These are phyloP conservation scores for Zaprionus taronus DNA, from an alignment of 1,140 invertebrate species.

Conservation along the genomic window DNA sequence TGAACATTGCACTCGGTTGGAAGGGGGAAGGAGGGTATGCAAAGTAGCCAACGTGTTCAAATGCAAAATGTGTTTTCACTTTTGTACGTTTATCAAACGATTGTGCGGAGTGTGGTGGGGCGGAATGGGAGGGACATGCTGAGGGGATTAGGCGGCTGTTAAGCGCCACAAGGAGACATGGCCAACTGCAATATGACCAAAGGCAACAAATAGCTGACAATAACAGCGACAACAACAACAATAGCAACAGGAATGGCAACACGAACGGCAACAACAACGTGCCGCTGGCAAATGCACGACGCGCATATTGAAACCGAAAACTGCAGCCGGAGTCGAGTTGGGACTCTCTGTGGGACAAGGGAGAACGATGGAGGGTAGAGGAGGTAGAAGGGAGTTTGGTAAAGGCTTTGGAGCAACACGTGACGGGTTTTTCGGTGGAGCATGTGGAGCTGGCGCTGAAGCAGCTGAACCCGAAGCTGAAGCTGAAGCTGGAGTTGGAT, in stretches of 20 bases:
- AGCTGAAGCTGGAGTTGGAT: neutral
- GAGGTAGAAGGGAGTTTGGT: neutral
- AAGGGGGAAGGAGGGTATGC: slow-evolving; percentile 1
- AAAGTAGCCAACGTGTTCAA: slow-evolving; percentile 41
- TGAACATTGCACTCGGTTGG: neutral
- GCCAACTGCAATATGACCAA: slow-evolving; percentile 72
- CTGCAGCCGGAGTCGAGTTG: slow-evolving; percentile 53
- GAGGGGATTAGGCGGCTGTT: slow-evolving; percentile 32
- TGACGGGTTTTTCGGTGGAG: slow-evolving; percentile 41
- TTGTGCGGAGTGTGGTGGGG: slow-evolving; percentile 25
- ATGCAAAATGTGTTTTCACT: slow-evolving; percentile 77
- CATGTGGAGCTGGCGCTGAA: slow-evolving; percentile 36
- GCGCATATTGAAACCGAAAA: slow-evolving; percentile 80
- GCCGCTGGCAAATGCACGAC: slow-evolving; percentile 73
- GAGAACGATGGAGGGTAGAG: neutral
- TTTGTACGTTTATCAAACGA: slow-evolving; percentile 74
- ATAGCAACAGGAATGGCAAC: neutral
- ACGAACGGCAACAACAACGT: slow-evolving; percentile 39
- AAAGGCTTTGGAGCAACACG: slow-evolving; percentile 35
- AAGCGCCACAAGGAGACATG: slow-evolving; percentile 63
- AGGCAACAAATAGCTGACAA: slow-evolving; percentile 78
- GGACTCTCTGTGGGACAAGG: neutral
- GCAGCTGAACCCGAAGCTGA: slow-evolving; percentile 31
- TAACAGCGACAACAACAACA: slow-evolving; percentile 51
- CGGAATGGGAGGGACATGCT: too few species aligned